Conservation (phyloP, 53 echinoderm and acorn worm genomes). For the Paracentrotus lividus region DNA sequence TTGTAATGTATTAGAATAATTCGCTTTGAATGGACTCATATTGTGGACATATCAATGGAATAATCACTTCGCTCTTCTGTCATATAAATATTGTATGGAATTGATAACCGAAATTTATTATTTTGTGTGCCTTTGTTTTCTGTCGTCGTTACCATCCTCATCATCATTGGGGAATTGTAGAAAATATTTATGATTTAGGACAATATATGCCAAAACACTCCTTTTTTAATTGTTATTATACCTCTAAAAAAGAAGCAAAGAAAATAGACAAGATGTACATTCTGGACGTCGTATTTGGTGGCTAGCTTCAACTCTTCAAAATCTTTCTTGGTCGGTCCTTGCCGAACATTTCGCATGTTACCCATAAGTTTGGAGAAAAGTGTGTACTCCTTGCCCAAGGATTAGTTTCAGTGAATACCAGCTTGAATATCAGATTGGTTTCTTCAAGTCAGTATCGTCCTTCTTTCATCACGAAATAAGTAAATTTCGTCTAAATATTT, state of each 20-base stretch:
- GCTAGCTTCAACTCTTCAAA: neutral
- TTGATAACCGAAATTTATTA: neutral
- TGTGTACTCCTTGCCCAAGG: no score
- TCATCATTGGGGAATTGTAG: neutral
- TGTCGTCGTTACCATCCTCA: neutral
- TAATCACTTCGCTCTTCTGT: constrained; percentile 12
- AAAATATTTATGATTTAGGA: neutral
- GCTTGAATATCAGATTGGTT: neutral
- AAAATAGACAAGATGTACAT: neutral
- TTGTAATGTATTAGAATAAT: neutral
- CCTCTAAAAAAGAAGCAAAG: no score
- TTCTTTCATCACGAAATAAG: neutral
- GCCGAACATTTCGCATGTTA: neutral
- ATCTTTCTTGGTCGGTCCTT: neutral
- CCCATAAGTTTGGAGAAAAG: no score
- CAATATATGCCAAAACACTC: no score
- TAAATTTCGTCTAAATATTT: neutral
- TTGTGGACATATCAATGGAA: constrained; percentile 23
- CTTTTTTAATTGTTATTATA: neutral
- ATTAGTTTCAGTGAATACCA: neutral
- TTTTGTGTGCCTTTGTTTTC: neutral
- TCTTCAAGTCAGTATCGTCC: neutral
- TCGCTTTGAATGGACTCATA: neutral
- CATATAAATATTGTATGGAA: neutral
- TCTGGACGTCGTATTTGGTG: neutral